Conservation (phyloP, 2,888 invertebrate genomes). For the Drosophila affinis region DNA sequence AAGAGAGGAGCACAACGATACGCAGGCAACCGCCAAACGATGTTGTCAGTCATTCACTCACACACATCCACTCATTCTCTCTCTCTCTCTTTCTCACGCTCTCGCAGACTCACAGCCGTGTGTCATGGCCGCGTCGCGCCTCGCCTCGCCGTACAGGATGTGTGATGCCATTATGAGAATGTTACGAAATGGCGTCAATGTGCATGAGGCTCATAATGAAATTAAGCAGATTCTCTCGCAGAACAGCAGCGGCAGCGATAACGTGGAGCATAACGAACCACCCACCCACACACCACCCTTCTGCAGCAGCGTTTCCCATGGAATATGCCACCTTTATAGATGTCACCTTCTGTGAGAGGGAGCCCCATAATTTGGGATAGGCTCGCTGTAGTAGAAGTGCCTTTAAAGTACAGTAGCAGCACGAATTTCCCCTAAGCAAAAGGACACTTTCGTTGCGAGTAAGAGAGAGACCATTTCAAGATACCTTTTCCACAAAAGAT, state of each 20-base stretch:
- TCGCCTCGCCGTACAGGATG: neutral
- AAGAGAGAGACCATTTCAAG: too few species aligned
- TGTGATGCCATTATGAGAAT: slow-evolving; percentile 72
- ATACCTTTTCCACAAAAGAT: too few species aligned
- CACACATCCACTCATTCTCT: slow-evolving; percentile 7
- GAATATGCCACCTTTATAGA: too few species aligned
- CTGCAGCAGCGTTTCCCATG: neutral
- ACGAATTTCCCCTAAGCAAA: too few species aligned
- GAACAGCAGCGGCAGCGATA: slow-evolving; percentile 18
- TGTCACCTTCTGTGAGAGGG: neutral
- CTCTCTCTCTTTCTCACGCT: too few species aligned
- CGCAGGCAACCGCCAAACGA: slow-evolving; percentile 58
- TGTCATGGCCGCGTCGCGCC: neutral
- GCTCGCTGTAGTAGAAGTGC: neutral
- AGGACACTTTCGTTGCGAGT: too few species aligned
- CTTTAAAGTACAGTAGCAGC: neutral
- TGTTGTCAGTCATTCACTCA: slow-evolving; percentile 68
- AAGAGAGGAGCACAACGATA: neutral
- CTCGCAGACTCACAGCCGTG: neutral
- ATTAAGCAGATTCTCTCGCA: slow-evolving; percentile 62
- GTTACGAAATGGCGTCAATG: slow-evolving; percentile 77
- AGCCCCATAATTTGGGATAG: neutral
- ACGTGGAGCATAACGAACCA: slow-evolving; percentile 1
- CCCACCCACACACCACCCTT: neutral
- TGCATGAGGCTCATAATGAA: slow-evolving; percentile 70